phyloP scores from a whole-genome alignment of 2,888 invertebrate species.

The Caenorhabditis doughertyi region DNA sequence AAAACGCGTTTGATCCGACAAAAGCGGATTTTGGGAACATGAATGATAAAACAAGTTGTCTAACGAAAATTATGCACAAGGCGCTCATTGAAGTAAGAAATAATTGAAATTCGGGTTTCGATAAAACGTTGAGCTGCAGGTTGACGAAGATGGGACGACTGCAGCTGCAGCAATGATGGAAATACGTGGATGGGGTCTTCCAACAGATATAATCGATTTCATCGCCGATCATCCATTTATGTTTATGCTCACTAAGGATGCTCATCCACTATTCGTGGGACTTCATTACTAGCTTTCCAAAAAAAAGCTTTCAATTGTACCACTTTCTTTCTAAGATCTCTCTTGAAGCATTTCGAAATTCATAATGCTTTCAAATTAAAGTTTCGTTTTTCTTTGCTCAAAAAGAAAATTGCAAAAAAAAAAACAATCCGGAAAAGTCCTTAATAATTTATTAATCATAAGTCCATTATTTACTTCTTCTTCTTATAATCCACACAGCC shows the following conservation, averaged over 20 bases:
- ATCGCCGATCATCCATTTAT: conserved; percentile 76
- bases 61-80: not conserved
- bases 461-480: too few relatives aligned
- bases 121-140: conserved; percentile 55
- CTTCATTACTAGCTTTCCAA: conserved; percentile 36
- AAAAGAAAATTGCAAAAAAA: too few relatives aligned
- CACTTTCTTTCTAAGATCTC: too few relatives aligned
- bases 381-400: too few relatives aligned
- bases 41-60: not conserved
- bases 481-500: conserved; percentile 72
- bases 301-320: too few relatives aligned
- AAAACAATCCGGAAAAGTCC: too few relatives aligned
- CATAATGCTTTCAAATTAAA: too few relatives aligned
- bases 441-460: too few relatives aligned
- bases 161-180: conserved; percentile 75
- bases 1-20: conserved; percentile 60
- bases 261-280: conserved; percentile 60
- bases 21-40: conserved; percentile 72
- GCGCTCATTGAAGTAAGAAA: not conserved
- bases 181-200: not conserved
- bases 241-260: conserved; percentile 62
- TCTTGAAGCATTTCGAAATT: too few relatives aligned
- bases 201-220: conserved; percentile 62
- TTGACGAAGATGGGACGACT: conserved; percentile 74
- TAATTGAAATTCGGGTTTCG: not conserved